Percentiles rank a stretch among this genome's conserved stretches.
phyloP scores from a whole-genome alignment of 2,797 vertebrate genomes.

The Gallinago nigripennis region DNA sequence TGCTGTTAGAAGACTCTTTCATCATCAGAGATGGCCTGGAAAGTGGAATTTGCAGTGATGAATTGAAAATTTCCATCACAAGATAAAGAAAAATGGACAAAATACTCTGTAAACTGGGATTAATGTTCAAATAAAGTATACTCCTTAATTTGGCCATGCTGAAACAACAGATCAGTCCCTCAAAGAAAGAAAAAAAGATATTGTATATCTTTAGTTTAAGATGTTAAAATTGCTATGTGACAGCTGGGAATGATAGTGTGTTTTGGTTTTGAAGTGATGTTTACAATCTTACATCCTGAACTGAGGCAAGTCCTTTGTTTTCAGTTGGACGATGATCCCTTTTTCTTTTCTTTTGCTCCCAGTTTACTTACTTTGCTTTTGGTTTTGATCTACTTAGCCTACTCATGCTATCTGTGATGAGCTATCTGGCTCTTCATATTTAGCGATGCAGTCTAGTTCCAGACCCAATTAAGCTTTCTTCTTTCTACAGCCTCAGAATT shows the following conservation, averaged over 20 bases:
- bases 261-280: background rate
- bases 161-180: background rate
- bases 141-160: background rate
- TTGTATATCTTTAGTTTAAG: rapidly evolving
- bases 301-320: background rate
- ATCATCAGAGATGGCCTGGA: background rate
- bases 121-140: background rate
- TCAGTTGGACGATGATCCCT: background rate
- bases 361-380: background rate
- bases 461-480: background rate
- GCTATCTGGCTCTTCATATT: background rate
- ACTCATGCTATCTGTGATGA: background rate
- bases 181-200: background rate
- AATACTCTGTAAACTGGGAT: background rate
- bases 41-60: background rate
- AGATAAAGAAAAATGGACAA: background rate
- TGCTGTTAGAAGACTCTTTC: background rate
- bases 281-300: background rate
- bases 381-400: background rate
- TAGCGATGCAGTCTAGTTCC: background rate
- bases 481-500: background rate
- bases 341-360: background rate
- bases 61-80: background rate
- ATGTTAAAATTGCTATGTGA: background rate
- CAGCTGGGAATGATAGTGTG: background rate